Conservation (phyloP, 2,113 vertebrate species). For the Phainopepla nitens region DNA sequence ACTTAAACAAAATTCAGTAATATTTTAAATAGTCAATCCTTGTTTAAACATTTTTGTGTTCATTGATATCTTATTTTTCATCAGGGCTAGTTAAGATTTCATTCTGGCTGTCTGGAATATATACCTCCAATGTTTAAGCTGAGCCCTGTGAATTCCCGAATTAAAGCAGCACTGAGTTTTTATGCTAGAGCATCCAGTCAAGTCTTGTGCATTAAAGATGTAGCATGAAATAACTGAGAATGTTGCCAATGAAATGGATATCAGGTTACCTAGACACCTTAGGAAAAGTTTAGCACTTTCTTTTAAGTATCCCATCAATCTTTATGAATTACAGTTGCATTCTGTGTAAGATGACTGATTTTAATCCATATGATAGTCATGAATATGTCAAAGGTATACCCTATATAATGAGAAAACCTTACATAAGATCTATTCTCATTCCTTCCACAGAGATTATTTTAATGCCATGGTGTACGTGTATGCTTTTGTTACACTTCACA, state of each 20-base stretch:
- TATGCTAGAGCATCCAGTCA: neutral
- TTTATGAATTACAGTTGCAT: slow-evolving; percentile 30
- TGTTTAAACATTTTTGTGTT: neutral
- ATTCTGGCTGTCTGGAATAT: neutral
- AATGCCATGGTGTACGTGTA: neutral
- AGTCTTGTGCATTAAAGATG: neutral
- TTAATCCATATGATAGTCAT: slow-evolving; percentile 57
- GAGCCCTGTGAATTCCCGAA: neutral
- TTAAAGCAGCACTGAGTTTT: neutral
- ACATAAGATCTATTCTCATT: neutral
- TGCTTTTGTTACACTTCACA: neutral
- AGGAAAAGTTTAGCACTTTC: slow-evolving; percentile 51
- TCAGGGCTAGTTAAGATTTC: neutral
- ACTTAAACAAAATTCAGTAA: slow-evolving; percentile 3
- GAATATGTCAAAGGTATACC: slow-evolving; percentile 31
- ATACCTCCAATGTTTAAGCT: neutral
- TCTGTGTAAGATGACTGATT: slow-evolving; percentile 51
- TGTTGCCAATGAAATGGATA: slow-evolving; percentile 44
- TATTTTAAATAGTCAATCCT: neutral
- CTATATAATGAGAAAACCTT: neutral
- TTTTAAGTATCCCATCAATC: slow-evolving; percentile 52
- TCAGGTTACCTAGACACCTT: slow-evolving; percentile 23
- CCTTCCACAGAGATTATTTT: neutral
- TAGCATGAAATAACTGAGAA: neutral
- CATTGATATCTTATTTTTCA: slow-evolving; percentile 3